Percentiles rank a stretch among this genome's conserved stretches.
phyloP scores from a whole-genome alignment of 2,113 vertebrate species.

The Apeltes quadracus region DNA sequence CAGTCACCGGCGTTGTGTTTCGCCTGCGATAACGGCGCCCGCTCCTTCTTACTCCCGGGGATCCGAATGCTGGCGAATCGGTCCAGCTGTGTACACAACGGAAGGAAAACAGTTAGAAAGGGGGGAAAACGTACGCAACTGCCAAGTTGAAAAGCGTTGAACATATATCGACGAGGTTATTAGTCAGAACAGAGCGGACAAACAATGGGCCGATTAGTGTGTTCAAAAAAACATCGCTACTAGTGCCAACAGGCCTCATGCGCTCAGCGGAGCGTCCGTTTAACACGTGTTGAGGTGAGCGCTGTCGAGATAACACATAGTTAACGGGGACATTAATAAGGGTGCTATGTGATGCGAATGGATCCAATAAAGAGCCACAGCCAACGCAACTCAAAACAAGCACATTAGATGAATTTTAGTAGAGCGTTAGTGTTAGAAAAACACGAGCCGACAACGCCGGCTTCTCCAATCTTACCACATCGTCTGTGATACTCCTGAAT shows the following conservation, averaged over 20 bases:
- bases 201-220: not conserved
- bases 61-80: slow-evolving; percentile 91
- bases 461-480: slow-evolving; percentile 88
- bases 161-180: slow-evolving; percentile 18
- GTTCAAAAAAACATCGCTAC: slow-evolving; percentile 3
- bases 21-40: slow-evolving; percentile 76
- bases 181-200: not conserved
- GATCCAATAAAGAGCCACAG: not conserved
- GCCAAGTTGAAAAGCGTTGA: not conserved
- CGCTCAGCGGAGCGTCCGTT: not conserved
- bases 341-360: slow-evolving; percentile 19
- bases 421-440: slow-evolving; percentile 39
- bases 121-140: not conserved
- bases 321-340: slow-evolving; percentile 22
- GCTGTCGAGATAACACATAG: not conserved
- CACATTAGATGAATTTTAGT: slow-evolving; percentile 8
- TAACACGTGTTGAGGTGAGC: not conserved
- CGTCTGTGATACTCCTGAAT: slow-evolving; percentile 95
- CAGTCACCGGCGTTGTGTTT: slow-evolving; percentile 78
- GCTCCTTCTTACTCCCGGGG: slow-evolving; percentile 88
- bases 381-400: slow-evolving; percentile 14
- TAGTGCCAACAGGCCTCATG: slow-evolving; percentile 24
- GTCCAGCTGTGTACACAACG: slow-evolving; percentile 82
- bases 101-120: slow-evolving; percentile 16
- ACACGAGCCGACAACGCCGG: slow-evolving; percentile 2